Evolutionary conservation across 2,888 invertebrate genomes (phyloP).

Genomic region (Agrotis ipsilon): DNA sequence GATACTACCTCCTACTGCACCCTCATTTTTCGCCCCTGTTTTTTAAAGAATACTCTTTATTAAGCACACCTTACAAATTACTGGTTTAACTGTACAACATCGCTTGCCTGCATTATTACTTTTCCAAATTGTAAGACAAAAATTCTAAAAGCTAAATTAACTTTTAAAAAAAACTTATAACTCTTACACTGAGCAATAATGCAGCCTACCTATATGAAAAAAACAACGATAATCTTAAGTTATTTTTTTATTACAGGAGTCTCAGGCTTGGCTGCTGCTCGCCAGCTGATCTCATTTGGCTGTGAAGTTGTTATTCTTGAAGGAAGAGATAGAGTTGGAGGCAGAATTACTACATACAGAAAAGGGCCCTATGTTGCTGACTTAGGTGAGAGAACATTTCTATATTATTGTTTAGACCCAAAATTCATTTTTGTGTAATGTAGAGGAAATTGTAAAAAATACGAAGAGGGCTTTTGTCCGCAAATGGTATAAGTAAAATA

Average conservation of each 20-base stretch:
- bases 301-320: slow-evolving; percentile 98
- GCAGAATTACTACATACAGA: slow-evolving; percentile 98
- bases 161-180: too few relatives aligned
- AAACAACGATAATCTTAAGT: too few relatives aligned
- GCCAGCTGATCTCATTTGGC: slow-evolving; percentile 98
- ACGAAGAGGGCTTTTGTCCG: neutral
- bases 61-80: too few relatives aligned
- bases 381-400: slow-evolving; percentile 82
- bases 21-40: too few relatives aligned
- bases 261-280: slow-evolving; percentile 98
- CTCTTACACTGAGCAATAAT: too few relatives aligned
- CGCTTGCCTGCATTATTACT: too few relatives aligned
- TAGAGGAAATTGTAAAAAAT: neutral
- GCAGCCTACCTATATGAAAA: too few relatives aligned
- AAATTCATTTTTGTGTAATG: neutral
- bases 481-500: neutral
- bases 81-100: too few relatives aligned
- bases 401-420: neutral
- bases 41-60: too few relatives aligned
- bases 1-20: too few relatives aligned
- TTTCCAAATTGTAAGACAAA: too few relatives aligned
- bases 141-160: too few relatives aligned
- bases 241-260: slow-evolving; percentile 93
- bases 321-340: slow-evolving; percentile 98
- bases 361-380: slow-evolving; percentile 96